Base-by-base conservation (phyloP, 2,797 vertebrate genomes). In the Poecilia velifera region DNA sequence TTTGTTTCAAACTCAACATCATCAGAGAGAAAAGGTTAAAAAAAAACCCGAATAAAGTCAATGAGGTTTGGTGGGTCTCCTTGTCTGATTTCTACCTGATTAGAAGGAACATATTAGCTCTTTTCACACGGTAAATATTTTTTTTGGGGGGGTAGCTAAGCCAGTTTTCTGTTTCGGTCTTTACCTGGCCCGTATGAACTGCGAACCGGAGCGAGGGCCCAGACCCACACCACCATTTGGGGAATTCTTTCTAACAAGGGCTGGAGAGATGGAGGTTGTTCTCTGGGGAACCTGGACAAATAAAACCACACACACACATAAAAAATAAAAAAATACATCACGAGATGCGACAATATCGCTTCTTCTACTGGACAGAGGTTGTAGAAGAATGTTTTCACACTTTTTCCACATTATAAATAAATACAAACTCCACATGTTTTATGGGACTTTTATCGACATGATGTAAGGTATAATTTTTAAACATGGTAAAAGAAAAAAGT, bases 221-320 rank as follows among this genome's bases (percentile, higher is more conserved):
- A 96, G 78, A 80, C 95, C 96, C 4, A 92, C 95, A 72, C 97
- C 97, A 77, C 97, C 97, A 0, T 98, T 98, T 0, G 98, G 97
- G 83, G 98, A 99, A 89, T 97, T 98, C 95, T 98, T 99, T 92
- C 98, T 97, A 31, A 97, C 97, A 92, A 98, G 93, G 7, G 98
- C 97, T 83, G 98, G 97, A 79, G 98, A 99, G 93, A 99, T 98
- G 87, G 98, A 99, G 84, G 97, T 98, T 85, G 97, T 99, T 94
- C 97, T 94, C 88, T 98, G 98, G 89, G 97, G 97, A 88, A 98
- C 97, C 97, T 98, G 92, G 36, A 91, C 22, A 84, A 84, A 20
- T 2, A 82, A 25, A 36, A 41, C 0, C 64, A 10, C 34, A 81
- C 18, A 79, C 9, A 82, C 12, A 86, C 9, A 25, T 1, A 31